These are phyloP conservation scores for Nematopogon swammerdamellus DNA, from an alignment of 2,888 invertebrate genomes.

Conservation along the genomic window DNA sequence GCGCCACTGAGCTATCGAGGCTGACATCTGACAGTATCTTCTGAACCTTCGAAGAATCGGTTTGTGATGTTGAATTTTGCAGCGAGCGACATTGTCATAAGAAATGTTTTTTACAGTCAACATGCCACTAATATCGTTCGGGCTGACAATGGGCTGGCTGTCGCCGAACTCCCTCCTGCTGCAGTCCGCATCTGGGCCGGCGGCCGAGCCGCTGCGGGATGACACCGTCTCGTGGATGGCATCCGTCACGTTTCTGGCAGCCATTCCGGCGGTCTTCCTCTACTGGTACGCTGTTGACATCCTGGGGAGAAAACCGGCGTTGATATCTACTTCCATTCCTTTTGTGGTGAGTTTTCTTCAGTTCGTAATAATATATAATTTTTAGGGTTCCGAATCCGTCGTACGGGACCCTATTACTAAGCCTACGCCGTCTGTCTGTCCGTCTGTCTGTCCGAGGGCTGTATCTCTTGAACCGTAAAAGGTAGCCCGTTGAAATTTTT, in stretches of 20 bases:
- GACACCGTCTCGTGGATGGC: conserved; percentile 42
- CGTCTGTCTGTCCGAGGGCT: too few relatives aligned
- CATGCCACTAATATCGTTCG: conserved; percentile 41
- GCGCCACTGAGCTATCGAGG: too few relatives aligned
- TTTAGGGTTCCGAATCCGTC: too few relatives aligned
- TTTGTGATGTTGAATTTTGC: too few relatives aligned
- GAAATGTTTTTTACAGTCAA: conserved; percentile 31
- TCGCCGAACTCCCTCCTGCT: conserved; percentile 45
- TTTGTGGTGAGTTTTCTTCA: conserved; percentile 34
- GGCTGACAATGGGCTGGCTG: conserved; percentile 48
- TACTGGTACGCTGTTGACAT: conserved; percentile 43
- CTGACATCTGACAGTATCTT: too few relatives aligned
- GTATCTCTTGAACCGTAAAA: too few relatives aligned
- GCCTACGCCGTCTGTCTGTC: too few relatives aligned
- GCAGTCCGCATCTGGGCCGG: conserved; percentile 31
- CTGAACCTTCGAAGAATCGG: too few relatives aligned
- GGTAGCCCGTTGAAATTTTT: too few relatives aligned
- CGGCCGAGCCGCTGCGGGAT: conserved; percentile 27
- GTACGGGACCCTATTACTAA: too few relatives aligned
- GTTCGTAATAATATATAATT: too few relatives aligned
- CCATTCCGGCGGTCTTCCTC: conserved; percentile 41
- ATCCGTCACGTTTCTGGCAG: conserved; percentile 45
- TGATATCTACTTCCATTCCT: conserved; percentile 33
- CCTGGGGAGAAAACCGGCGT: conserved; percentile 42
- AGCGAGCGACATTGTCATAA: too few relatives aligned